Conservation (phyloP, 2,113 vertebrate genomes). For the Chloebia gouldiae region DNA sequence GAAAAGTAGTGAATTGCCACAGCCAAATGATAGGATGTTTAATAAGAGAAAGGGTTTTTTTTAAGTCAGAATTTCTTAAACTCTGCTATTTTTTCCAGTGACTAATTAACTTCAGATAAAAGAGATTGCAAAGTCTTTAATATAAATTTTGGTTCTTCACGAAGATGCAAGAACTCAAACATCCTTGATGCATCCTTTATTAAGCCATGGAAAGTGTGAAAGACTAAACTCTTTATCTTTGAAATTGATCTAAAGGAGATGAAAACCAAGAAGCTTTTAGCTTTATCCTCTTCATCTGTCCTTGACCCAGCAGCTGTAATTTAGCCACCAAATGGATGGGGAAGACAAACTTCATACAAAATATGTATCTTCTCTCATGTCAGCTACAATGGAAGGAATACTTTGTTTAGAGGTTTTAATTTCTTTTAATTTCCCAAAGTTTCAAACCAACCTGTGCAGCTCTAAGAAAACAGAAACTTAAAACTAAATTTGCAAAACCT, state of each 20-base stretch:
- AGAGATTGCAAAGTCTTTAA: not conserved
- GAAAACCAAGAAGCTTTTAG: not conserved
- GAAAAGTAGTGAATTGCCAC: not conserved
- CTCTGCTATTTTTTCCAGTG: not conserved
- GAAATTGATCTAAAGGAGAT: not conserved
- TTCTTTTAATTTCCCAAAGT: not conserved
- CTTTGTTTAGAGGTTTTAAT: not conserved
- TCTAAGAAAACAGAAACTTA: not conserved
- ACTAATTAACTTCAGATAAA: slow-evolving; percentile 13
- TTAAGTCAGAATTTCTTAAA: not conserved
- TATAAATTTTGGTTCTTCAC: not conserved
- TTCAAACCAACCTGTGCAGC: not conserved
- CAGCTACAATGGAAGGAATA: not conserved
- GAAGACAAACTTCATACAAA: not conserved
- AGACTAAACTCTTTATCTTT: not conserved
- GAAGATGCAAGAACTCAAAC: not conserved
- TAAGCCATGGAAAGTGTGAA: not conserved
- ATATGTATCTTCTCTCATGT: not conserved
- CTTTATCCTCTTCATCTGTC: not conserved
- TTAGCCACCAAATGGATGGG: not conserved
- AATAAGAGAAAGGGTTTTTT: not conserved
- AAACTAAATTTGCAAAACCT: slow-evolving; percentile 6
- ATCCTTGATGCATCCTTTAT: not conserved
- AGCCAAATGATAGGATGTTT: not conserved
- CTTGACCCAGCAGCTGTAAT: not conserved